Base-by-base conservation (phyloP, 2,113 vertebrate species). In the Buteo buteo region DNA sequence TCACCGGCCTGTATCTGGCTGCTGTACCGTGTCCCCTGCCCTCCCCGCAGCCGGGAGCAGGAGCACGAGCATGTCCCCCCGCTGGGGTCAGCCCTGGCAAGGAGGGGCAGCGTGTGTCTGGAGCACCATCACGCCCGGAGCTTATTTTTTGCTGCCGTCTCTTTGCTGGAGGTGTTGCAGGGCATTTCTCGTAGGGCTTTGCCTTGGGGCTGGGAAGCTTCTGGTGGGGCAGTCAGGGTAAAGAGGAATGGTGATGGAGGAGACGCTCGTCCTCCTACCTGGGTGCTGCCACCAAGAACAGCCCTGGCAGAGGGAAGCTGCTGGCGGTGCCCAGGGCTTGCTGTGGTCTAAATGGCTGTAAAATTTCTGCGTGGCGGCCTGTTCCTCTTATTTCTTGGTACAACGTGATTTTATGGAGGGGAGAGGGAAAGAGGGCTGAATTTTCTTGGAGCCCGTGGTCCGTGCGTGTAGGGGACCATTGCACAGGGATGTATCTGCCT, bases 281-380 rank as follows among this genome's bases (percentile, higher is more conserved):
- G 65, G 49, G 3, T 22, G 42, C 55, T 64, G 59, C 26, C 32
- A 59, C 32, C 1, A 2, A 25, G 65, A 78, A 45, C 65, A 57
- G 54, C 38, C 40, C 34, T 2, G 4, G 22, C 38, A 28, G 20
- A 0, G 0, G 24, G 26, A 49, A 45, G 42, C 32, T 11, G 13
- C 78, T 1, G 5, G 24, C 40, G 47, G 6, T 34, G 34, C 34
- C 36, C 36, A 44, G 28, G 32, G 34, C 58, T 72, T 42, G 34
- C 64, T 52, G 31, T 19, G 64, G 34, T 88, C 4, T 6, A 42
- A 59, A 24, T 7, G 49, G 38, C 78, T 74, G 72, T 58, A 22
- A 65, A 73, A 70, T 89, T 40, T 40, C 44, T 26, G 4, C 26
- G 7, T 13, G 0, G 17, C 20, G 44, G 28, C 16, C 16, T 44